Percentiles rank a stretch among this genome's conserved stretches.
These are phyloP conservation scores for Oryzias sinensis DNA, from an alignment of 2,797 vertebrate species.

Conservation along the genomic window DNA sequence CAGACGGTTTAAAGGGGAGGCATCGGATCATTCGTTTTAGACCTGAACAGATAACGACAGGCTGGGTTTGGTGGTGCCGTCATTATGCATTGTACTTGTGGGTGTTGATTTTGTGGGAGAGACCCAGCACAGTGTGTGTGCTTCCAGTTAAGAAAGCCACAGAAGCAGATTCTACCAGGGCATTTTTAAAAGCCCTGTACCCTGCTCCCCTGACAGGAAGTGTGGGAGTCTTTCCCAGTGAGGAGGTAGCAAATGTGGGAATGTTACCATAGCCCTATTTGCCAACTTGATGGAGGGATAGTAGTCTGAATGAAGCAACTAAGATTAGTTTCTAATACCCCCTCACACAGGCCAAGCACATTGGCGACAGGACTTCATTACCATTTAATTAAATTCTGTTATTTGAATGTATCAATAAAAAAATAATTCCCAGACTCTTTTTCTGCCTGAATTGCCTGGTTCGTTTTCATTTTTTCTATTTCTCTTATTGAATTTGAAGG, in stretches of 20 bases:
- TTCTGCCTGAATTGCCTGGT: slow-evolving; percentile 10
- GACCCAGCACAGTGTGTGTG: slow-evolving; percentile 30
- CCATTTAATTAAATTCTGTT: slow-evolving; percentile 7
- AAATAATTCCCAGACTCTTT: slow-evolving; percentile 19
- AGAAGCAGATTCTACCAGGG: slow-evolving; percentile 69
- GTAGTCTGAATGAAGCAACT: slow-evolving; percentile 28
- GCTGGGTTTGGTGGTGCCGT: slow-evolving; percentile 14
- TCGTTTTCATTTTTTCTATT: slow-evolving; percentile 32
- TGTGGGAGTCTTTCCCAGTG: slow-evolving; percentile 65
- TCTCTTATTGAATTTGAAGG: slow-evolving; percentile 45
- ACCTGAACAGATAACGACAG: slow-evolving; percentile 20
- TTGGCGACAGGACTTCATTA: slow-evolving; percentile 4
- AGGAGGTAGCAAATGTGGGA: slow-evolving; percentile 59
- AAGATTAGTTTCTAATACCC: slow-evolving; percentile 36
- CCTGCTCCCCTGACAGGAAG: slow-evolving; percentile 53
- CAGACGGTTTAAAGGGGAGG: slow-evolving; percentile 39
- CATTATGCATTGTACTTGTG: neutral
- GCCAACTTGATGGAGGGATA: slow-evolving; percentile 5
- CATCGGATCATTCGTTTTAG: slow-evolving; percentile 56
- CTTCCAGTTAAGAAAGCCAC: slow-evolving; percentile 64
- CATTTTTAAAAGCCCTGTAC: slow-evolving; percentile 41
- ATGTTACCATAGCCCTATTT: slow-evolving; percentile 11
- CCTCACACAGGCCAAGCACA: neutral
- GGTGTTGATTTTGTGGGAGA: slow-evolving; percentile 50
- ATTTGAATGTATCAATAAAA: slow-evolving; percentile 16